These are phyloP conservation scores for Ictalurus furcatus DNA, from an alignment of 2,113 vertebrate genomes.

Conservation along the genomic window DNA sequence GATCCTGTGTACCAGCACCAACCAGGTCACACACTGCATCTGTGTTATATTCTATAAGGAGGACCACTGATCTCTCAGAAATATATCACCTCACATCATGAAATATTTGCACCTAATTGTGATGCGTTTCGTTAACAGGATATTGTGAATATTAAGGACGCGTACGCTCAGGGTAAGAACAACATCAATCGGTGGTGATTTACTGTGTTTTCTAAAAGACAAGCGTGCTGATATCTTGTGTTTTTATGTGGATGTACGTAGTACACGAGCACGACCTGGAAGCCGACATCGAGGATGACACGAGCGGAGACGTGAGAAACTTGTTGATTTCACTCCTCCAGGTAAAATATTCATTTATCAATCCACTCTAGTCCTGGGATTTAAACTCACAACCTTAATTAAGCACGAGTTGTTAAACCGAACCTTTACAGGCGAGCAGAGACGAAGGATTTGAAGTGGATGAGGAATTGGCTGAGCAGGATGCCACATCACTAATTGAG, in stretches of 20 bases:
- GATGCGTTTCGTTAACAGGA: slow-evolving; percentile 59
- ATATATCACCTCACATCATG: neutral
- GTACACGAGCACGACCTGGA: slow-evolving; percentile 71
- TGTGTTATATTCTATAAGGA: neutral
- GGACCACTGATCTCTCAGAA: no score
- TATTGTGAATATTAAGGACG: slow-evolving; percentile 68
- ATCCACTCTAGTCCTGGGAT: neutral
- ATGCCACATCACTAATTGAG: slow-evolving; percentile 72
- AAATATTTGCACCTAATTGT: neutral
- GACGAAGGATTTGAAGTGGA: slow-evolving; percentile 77
- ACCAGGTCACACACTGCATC: slow-evolving; percentile 63
- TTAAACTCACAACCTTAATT: neutral
- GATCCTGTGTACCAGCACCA: slow-evolving; percentile 85
- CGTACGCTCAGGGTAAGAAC: slow-evolving; percentile 68
- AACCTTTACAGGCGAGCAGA: slow-evolving; percentile 63
- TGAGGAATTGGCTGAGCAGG: slow-evolving; percentile 71
- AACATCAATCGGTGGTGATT: no score
- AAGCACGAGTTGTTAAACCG: neutral
- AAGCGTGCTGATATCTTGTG: neutral
- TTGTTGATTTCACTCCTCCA: slow-evolving; percentile 70
- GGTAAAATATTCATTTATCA: slow-evolving; percentile 54
- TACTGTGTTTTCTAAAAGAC: neutral
- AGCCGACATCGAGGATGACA: slow-evolving; percentile 75
- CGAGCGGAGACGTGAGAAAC: slow-evolving; percentile 76
- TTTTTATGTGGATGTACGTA: slow-evolving; percentile 38